Evolutionary conservation across 2,113 vertebrate genomes (phyloP), one percentile per base, ranked within the genome.

Genomic region (Zeus faber): DNA sequence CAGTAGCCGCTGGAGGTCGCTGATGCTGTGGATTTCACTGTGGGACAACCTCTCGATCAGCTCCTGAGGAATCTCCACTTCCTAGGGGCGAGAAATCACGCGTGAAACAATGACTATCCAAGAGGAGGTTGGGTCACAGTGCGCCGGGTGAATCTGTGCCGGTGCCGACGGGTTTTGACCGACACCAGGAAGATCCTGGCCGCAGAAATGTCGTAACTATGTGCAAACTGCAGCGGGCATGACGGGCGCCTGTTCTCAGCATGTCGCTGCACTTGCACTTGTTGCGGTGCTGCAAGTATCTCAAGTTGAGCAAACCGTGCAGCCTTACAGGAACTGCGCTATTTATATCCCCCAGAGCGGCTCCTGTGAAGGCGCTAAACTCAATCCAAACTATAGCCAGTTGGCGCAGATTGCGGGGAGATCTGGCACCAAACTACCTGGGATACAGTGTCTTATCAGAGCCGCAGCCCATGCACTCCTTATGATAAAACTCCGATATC

Each of bases 11-110:
- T 98, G 95, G 89, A 98, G 90, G 90, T 97, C 95, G 86, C 94
- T 93, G 89, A 98, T 97, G 93, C 93, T 97, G 91, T 91, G 91
- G 88, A 97, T 98, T 87, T 96, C 93, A 82, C 95, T 97, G 92
- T 90, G 91, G 41, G 94, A 92, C 89, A 97, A 88, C 57, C 91
- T 90, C 86, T 98, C 93, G 57, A 97, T 93, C 73, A 98, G 87
- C 87, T 97, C 95, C 82, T 92, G 93, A 70, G 95, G 95, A 82
- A 98, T 93, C 86, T 94, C 90, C 58, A 92, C 91, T 88, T 96
- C 95, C 95, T 96, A 73, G 29, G 46, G 24, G 18, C 54, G 39
- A 52, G 58, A 67, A 70, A 73, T 62, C 57, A 78, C 62, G 74
- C 55, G 77, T 56, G 57, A 73, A 62, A 62, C 16, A 54, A 49